A percentile compares a stretch with the other conserved stretches of the same genome.
phyloP scores from a whole-genome alignment of 1,140 invertebrate species.

The Penaeus japonicus region DNA sequence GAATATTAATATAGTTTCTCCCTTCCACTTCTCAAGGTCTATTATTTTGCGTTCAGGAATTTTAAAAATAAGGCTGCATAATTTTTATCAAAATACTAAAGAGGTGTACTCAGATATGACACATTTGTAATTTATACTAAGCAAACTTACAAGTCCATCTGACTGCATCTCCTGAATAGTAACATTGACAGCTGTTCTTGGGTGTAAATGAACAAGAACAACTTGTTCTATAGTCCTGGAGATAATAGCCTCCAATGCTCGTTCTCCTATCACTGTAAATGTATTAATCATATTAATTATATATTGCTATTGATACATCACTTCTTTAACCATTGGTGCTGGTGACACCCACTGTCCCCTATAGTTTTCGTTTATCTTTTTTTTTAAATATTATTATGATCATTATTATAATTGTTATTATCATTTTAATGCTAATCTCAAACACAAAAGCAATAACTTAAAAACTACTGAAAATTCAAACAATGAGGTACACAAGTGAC shows the following conservation, averaged over 20 bases:
- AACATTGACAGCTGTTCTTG: constrained; percentile 64
- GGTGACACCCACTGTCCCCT: too few species aligned
- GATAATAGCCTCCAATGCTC: constrained; percentile 63
- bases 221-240: constrained; percentile 63
- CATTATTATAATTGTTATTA: too few species aligned
- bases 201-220: constrained; percentile 64
- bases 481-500: too few species aligned
- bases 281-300: too few species aligned
- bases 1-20: neutral
- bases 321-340: too few species aligned
- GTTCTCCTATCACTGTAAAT: constrained; percentile 61
- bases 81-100: neutral
- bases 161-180: constrained; percentile 67
- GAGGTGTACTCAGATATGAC: too few species aligned
- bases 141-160: constrained; percentile 62
- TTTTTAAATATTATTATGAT: too few species aligned
- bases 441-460: too few species aligned
- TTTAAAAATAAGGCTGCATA: neutral
- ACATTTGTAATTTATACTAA: neutral
- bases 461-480: too few species aligned
- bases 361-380: too few species aligned
- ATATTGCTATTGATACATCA: too few species aligned
- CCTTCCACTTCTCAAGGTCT: neutral
- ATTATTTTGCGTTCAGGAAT: neutral
- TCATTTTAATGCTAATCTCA: too few species aligned